Conservation (phyloP, 2,888 invertebrate species). For the Peribatodes rhomboidaria region DNA sequence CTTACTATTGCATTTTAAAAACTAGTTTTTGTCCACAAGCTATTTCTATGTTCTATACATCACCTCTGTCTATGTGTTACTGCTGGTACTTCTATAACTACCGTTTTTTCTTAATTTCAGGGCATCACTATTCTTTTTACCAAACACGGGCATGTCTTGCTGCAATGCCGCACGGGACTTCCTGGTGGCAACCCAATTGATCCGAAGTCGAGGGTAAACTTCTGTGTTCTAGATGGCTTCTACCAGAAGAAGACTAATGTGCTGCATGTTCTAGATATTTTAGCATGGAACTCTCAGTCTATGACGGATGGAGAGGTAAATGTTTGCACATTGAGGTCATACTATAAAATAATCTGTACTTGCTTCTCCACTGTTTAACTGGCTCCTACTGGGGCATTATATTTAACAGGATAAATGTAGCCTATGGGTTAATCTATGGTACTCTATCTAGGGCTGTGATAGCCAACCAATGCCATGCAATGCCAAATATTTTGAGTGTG, state of each 20-base stretch:
- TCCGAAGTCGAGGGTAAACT: constrained; percentile 64
- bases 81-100: background rate
- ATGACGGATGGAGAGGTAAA: constrained; percentile 92
- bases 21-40: no score
- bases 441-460: no score
- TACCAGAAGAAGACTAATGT: constrained; percentile 87
- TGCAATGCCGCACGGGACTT: constrained; percentile 87
- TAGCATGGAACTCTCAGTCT: constrained; percentile 92
- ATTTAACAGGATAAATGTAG: no score
- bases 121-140: constrained; percentile 90
- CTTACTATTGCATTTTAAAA: no score
- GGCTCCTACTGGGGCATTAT: no score
- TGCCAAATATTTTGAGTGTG: no score
- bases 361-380: background rate
- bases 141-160: constrained; percentile 87
- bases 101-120: constrained; percentile 72
- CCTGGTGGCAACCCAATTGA: constrained; percentile 89
- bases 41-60: no score
- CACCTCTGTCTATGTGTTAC: no score
- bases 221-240: constrained; percentile 94
- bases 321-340: no score
- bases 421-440: no score
- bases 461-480: no score
- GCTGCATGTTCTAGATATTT: constrained; percentile 93
- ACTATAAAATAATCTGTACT: no score